A percentile compares a stretch with the other conserved stretches of the same genome.
phyloP scores from a whole-genome alignment of 2,113 vertebrate genomes.

The Acrocephalus arundinaceus region DNA sequence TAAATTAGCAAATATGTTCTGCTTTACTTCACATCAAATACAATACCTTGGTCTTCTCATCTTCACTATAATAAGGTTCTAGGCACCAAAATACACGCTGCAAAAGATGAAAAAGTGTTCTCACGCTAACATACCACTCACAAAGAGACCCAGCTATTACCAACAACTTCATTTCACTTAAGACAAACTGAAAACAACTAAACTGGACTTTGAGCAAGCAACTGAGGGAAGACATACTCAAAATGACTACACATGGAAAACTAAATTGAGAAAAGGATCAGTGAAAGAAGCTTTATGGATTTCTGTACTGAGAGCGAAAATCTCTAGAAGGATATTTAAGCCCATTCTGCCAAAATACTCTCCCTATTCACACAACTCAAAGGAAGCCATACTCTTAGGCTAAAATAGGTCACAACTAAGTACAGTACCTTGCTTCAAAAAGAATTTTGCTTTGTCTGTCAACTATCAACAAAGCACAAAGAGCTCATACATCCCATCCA shows the following conservation, averaged over 20 bases:
- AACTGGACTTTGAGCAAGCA: constrained; percentile 62
- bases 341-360: constrained; percentile 68
- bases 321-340: constrained; percentile 65
- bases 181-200: constrained; percentile 65
- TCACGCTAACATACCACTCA: constrained; percentile 21
- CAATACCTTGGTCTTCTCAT: constrained; percentile 46
- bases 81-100: constrained; percentile 28
- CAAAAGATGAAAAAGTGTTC: constrained; percentile 45
- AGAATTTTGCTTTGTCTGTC: constrained; percentile 75
- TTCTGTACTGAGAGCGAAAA: constrained; percentile 57
- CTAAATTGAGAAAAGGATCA: constrained; percentile 26
- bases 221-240: constrained; percentile 47
- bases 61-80: constrained; percentile 65
- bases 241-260: constrained; percentile 65
- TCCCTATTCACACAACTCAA: constrained; percentile 70
- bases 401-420: constrained; percentile 75
- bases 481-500: constrained; percentile 57
- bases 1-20: constrained; percentile 72
- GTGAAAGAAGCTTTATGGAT: constrained; percentile 30
- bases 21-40: constrained; percentile 67
- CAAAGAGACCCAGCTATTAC: constrained; percentile 65
- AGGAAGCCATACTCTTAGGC: constrained; percentile 66
- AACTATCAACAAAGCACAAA: constrained; percentile 74
- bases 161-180: constrained; percentile 71
- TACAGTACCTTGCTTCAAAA: constrained; percentile 73